A percentile compares a stretch with the other conserved stretches of the same genome.
These are phyloP conservation scores for Chaetophractus vellerosus DNA, from an alignment of 2,797 vertebrate species.

Conservation along the genomic window DNA sequence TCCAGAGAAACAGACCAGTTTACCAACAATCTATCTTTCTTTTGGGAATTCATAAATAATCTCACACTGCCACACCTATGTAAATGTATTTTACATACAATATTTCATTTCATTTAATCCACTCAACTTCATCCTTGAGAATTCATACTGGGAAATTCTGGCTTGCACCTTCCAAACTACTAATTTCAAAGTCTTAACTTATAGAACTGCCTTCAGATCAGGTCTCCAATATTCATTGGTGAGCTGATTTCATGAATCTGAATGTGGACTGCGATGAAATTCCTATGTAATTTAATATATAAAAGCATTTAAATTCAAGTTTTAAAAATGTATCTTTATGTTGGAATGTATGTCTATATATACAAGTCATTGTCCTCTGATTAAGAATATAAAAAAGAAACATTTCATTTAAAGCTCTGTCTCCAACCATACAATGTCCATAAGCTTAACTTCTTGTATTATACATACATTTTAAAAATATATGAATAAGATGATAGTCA, in stretches of 20 bases:
- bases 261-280: neutral
- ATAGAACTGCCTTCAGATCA: neutral
- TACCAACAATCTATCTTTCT: no score
- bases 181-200: neutral
- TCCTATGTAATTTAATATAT: neutral
- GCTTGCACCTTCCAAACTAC: neutral
- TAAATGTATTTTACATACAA: neutral
- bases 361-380: neutral
- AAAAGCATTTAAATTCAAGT: neutral
- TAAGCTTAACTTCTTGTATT: neutral
- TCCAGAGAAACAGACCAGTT: no score
- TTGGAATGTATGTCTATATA: neutral
- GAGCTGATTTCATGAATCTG: neutral
- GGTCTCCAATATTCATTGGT: neutral
- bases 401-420: neutral
- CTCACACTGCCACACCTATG: neutral
- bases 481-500: neutral
- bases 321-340: neutral
- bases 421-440: neutral
- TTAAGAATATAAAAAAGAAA: constrained; percentile 2
- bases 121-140: fast-evolving
- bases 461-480: neutral
- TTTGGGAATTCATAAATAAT: no score
- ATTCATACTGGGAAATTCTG: neutral
- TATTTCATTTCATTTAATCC: neutral